Conservation (phyloP, 2,888 invertebrate genomes). For the Nudaria mundana region DNA sequence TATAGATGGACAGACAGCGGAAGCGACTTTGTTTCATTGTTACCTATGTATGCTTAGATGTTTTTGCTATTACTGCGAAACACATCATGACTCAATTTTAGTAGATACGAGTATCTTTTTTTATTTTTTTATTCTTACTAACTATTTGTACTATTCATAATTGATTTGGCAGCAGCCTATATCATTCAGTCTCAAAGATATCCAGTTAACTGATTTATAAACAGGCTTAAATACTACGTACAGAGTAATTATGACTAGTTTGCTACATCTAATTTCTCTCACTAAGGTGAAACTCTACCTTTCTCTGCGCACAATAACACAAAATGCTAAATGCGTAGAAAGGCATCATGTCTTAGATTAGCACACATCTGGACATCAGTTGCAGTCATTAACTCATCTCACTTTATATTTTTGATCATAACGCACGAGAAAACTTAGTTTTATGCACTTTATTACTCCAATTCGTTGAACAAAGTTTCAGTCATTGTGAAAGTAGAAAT, state of each 20-base stretch:
- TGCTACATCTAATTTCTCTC: constrained; percentile 36
- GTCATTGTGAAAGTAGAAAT: constrained; percentile 40
- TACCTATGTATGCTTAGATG: too few species aligned
- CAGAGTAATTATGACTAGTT: constrained; percentile 43
- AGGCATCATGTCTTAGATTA: constrained; percentile 38
- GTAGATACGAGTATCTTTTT: too few species aligned
- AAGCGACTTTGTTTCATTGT: too few species aligned
- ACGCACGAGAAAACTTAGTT: constrained; percentile 8
- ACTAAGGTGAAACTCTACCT: constrained; percentile 42
- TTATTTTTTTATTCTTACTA: too few species aligned
- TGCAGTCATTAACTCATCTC: constrained; percentile 26
- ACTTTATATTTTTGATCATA: constrained; percentile 2
- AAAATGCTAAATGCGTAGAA: constrained; percentile 50
- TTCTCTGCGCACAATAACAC: constrained; percentile 59
- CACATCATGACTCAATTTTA: too few species aligned
- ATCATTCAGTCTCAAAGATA: constrained; percentile 5
- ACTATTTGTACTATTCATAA: too few species aligned
- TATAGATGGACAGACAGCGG: too few species aligned
- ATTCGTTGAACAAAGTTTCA: constrained; percentile 17
- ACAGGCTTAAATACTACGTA: constrained; percentile 29
- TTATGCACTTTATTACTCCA: constrained; percentile 12
- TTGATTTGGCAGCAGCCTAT: too few species aligned
- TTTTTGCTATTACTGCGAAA: too few species aligned
- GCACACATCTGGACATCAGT: constrained; percentile 31
- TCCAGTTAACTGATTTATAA: constrained; percentile 35